Base-by-base conservation (phyloP, 1,140 invertebrate genomes). In the Phthorimaea operculella region DNA sequence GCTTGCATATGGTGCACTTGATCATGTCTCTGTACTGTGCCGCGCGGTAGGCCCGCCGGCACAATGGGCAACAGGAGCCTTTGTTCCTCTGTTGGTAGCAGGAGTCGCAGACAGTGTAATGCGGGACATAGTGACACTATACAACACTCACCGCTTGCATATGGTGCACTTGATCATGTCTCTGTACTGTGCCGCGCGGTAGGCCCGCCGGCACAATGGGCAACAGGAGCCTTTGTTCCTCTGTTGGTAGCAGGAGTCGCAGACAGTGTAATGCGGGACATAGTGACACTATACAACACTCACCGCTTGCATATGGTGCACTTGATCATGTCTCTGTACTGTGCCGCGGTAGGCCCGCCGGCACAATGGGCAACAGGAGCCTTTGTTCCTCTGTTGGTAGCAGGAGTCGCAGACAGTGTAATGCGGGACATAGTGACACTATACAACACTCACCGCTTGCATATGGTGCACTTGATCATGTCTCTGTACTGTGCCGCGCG, bases 331-430 rank as follows among this genome's bases (percentile, higher is more conserved):
- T 96, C 94, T 60, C 96, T 90, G 83, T 97, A 93, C 10, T 94
- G 94, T 42, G 96, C 94, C 44, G 96, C 97, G 88, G 84, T 98
- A 98, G 0, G 96, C 96, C 72, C 95, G 93, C 49, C 94, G 91
- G 85, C 97, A 99, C n/a, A 98, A 84, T 10, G 96, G 96, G 86
- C 97, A 98, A 45, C 93, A 96, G 55, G 94, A 93, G 33, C 97
- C 96, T 83, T 98, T 98, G 84, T 98, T 98, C 28, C 96, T 88
- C 80, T 98, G 96, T 79, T 98, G 97, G 87, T 98, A 98, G 85
- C 97, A 99, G 8, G 95, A 97, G 87, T 98, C 97, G 87, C 97
- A 99, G 45, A 98, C 95, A 0, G 96, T 97, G 82, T 96, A 98
- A 87, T 98, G 97, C 54, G 94, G 14, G n/a, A n/a, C n/a, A n/a